These are phyloP conservation scores for Rhynchonycteris naso DNA, from an alignment of 2,797 vertebrate genomes.

Conservation along the genomic window DNA sequence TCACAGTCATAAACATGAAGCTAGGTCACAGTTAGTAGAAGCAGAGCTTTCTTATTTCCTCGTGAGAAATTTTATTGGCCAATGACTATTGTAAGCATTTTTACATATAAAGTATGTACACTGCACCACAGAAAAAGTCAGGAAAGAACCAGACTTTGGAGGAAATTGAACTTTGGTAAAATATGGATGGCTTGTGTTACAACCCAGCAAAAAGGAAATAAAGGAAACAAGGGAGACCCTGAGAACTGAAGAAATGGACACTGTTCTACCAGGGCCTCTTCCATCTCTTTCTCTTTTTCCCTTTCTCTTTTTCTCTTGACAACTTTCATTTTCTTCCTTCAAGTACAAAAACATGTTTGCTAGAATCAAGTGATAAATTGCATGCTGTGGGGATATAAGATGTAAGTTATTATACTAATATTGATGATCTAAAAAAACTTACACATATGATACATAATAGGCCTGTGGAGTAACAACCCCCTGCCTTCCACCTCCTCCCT, in stretches of 20 bases:
- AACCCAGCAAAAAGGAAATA: background rate
- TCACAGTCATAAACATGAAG: rapidly evolving
- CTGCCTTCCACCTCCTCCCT: rapidly evolving
- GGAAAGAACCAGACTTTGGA: background rate
- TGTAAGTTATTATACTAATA: background rate
- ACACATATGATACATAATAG: rapidly evolving
- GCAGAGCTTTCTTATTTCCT: background rate
- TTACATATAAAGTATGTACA: background rate
- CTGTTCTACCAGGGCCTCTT: rapidly evolving
- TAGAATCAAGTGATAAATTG: background rate
- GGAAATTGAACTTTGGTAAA: background rate
- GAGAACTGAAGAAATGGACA: background rate
- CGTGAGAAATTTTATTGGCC: background rate
- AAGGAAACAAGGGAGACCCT: background rate
- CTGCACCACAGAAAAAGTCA: background rate
- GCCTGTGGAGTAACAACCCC: rapidly evolving
- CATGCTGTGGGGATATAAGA: background rate
- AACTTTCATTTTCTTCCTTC: background rate
- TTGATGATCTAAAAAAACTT: background rate
- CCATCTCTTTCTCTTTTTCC: no score
- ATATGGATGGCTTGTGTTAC: background rate
- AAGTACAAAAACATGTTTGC: background rate
- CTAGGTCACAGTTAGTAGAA: background rate
- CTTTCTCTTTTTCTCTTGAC: background rate
- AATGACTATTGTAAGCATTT: background rate